A percentile compares a stretch with the other conserved stretches of the same genome.
These are phyloP conservation scores for Eurypyga helias DNA, from an alignment of 2,113 vertebrate species.

Conservation along the genomic window DNA sequence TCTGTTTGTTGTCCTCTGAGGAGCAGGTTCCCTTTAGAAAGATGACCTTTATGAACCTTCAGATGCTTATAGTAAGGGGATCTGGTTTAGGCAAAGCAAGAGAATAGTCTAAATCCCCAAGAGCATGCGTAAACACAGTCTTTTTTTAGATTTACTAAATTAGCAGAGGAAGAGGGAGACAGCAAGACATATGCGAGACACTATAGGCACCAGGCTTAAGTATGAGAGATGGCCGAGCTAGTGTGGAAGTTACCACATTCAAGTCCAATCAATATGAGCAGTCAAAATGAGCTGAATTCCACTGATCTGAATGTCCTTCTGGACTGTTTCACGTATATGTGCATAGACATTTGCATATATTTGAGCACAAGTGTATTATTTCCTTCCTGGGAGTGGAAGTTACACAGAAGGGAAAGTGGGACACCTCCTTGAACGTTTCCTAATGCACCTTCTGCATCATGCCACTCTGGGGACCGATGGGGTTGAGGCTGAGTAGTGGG, in stretches of 20 bases:
- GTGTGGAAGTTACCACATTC: neutral
- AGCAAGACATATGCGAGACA: accelerated
- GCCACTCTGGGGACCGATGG: neutral
- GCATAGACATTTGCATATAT: neutral
- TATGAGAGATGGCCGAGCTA: accelerated
- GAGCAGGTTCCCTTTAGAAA: neutral
- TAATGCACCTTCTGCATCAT: neutral
- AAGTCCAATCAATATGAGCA: neutral
- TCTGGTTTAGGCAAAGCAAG: neutral
- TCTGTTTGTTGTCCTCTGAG: neutral
- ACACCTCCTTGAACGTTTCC: neutral
- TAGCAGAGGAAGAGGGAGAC: neutral
- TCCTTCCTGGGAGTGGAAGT: neutral
- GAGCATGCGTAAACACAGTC: neutral
- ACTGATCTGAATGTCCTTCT: neutral
- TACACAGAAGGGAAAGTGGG: neutral
- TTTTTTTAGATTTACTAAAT: neutral
- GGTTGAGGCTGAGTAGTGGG: neutral
- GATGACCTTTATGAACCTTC: neutral
- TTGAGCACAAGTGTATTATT: neutral
- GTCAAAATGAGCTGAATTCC: neutral
- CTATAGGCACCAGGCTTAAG: neutral
- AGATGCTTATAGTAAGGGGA: neutral
- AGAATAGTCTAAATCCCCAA: neutral
- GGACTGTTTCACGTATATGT: neutral